A percentile compares a stretch with the other conserved stretches of the same genome.
These are phyloP conservation scores for Neosilurus hyrtlii DNA, from an alignment of 2,797 vertebrate species.

Conservation along the genomic window DNA sequence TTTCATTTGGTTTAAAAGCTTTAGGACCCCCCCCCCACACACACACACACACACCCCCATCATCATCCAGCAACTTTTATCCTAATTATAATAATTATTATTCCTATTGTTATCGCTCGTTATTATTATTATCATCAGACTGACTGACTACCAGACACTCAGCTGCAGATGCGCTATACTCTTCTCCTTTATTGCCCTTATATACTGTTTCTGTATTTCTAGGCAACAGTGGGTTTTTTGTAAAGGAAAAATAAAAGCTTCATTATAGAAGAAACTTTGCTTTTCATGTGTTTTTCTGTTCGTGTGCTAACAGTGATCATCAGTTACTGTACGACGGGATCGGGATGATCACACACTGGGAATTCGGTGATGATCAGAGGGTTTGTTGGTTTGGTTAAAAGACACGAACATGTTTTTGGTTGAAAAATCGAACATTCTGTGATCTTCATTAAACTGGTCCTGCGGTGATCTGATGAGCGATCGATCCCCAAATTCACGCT, in stretches of 20 bases:
- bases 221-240: slow-evolving; percentile 84
- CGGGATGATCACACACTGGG: too few relatives aligned
- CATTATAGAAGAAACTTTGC: slow-evolving; percentile 77
- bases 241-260: slow-evolving; percentile 90
- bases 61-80: slow-evolving; percentile 21
- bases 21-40: slow-evolving; percentile 83
- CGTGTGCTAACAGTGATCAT: too few relatives aligned
- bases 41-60: slow-evolving; percentile 53
- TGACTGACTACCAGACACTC: slow-evolving; percentile 87
- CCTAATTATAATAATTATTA: slow-evolving; percentile 53
- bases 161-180: slow-evolving; percentile 77
- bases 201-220: slow-evolving; percentile 89
- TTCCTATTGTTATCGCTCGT: slow-evolving; percentile 30
- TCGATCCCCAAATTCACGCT: too few relatives aligned
- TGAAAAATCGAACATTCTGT: too few relatives aligned
- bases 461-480: too few relatives aligned
- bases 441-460: too few relatives aligned
- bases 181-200: slow-evolving; percentile 76
- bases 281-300: not conserved
- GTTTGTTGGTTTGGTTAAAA: too few relatives aligned
- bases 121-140: slow-evolving; percentile 67
- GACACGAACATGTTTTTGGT: too few relatives aligned
- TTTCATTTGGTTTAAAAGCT: slow-evolving; percentile 71
- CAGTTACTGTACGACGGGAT: too few relatives aligned
- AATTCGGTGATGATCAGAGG: too few relatives aligned